These are phyloP conservation scores for Rotaria magnacalcarata DNA, from an alignment of 2,888 invertebrate species.

Conservation along the genomic window DNA sequence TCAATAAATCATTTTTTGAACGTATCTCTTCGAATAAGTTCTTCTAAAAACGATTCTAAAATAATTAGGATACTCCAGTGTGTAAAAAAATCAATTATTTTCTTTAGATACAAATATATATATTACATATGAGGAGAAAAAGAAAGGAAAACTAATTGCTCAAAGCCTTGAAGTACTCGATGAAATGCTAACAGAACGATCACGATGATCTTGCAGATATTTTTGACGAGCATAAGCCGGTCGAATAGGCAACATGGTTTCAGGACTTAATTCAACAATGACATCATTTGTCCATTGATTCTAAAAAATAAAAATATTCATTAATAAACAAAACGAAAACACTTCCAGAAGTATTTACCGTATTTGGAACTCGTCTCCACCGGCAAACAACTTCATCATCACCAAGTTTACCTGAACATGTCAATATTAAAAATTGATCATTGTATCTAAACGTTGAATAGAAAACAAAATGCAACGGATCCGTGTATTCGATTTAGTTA, in stretches of 20 bases:
- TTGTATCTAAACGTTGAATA: conserved; percentile 50
- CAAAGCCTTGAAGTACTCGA: background rate
- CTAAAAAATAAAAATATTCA: conserved; percentile 49
- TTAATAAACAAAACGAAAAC: background rate
- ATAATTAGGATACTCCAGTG: background rate
- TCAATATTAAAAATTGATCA: conserved; percentile 57
- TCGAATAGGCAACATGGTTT: conserved; percentile 54
- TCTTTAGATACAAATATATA: background rate
- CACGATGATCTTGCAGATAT: conserved; percentile 36
- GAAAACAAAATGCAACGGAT: background rate
- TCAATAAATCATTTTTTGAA: too few relatives aligned
- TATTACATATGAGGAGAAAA: background rate
- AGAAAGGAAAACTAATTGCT: background rate
- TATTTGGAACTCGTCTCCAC: conserved; percentile 59
- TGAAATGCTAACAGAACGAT: conserved; percentile 16
- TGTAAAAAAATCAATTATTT: background rate
- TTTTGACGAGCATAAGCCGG: conserved; percentile 49
- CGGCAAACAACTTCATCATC: conserved; percentile 63
- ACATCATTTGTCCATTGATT: conserved; percentile 59
- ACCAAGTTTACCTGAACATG: conserved; percentile 61
- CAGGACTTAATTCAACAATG: conserved; percentile 55
- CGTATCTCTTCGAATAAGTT: too few relatives aligned
- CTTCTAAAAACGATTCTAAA: too few relatives aligned
- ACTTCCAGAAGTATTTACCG: conserved; percentile 50
- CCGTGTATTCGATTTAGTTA: background rate